Evolutionary conservation across 2,888 invertebrate genomes (phyloP), one percentile per base, ranked within the genome.

Genomic region (Hyposoter dolosus): DNA sequence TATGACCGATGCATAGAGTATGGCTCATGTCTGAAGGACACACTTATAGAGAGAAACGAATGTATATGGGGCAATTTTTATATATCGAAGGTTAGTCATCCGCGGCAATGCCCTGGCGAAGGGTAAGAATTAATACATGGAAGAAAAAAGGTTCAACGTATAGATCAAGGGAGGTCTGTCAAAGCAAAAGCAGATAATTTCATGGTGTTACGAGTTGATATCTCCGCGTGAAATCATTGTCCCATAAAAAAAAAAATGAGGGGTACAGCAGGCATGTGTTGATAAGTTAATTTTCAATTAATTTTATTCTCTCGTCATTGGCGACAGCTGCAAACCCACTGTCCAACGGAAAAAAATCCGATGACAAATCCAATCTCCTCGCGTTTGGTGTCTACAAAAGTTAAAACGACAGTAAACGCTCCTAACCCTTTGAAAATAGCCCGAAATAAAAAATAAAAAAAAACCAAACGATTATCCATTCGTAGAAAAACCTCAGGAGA

Each of bases 51-150:
- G 6, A 9, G 10, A 3, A 6, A 10, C 66, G 4, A 66, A 63
- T 32, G 12, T 32, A 32, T 15, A 63, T 32, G 53, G 28, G 35
- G 35, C n/a, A 65, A 40, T 9, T 7, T 9, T 7, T 53, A 35
- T 72, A 19, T 35, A 75, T 63, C 23, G n/a, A 60, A 43, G 40
- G n/a, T 32, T 56, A 74, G 40, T 74, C 74, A 56, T 17, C 7
- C 60, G 63, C 60, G 63, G 45, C 10, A 5, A 75, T 28, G 17
- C 6, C 17, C 9, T 45, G n/a, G 9, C n/a, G n/a, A 9, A 45
- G 75, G 63, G 75, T 63, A 45, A 63, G 28, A 17, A n/a, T n/a
- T n/a, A n/a, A 45, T 28, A n/a, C 60, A 17, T 5, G 28, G 40
- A 60, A 56, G 40, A 9, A 65, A 35, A 65, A 72, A 71, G 5